These are phyloP conservation scores for Ornithorhynchus anatinus DNA, from an alignment of 2,113 vertebrate species.

Conservation along the genomic window DNA sequence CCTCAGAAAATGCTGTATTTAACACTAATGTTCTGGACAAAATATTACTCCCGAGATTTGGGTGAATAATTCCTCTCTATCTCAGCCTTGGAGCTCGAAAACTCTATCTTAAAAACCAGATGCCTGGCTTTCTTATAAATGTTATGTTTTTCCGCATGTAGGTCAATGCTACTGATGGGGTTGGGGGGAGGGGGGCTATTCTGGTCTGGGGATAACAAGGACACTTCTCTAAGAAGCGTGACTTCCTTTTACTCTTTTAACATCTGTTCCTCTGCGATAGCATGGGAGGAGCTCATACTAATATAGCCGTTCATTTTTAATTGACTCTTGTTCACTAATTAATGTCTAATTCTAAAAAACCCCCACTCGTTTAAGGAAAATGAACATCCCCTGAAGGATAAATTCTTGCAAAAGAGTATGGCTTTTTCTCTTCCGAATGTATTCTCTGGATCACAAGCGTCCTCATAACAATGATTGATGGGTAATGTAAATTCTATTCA, in stretches of 20 bases:
- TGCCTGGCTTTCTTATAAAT: background rate
- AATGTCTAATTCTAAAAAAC: slow-evolving; percentile 43
- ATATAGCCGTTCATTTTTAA: slow-evolving; percentile 47
- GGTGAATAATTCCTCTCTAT: slow-evolving; percentile 5
- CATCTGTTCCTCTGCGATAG: slow-evolving; percentile 50
- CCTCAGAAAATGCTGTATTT: too few relatives aligned
- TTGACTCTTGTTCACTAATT: slow-evolving; percentile 41
- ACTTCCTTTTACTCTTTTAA: slow-evolving; percentile 12
- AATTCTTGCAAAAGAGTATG: slow-evolving; percentile 15
- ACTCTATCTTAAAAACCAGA: slow-evolving; percentile 6
- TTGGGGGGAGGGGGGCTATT: background rate
- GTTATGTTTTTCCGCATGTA: slow-evolving; percentile 48
- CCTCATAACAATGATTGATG: background rate
- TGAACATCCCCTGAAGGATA: slow-evolving; percentile 28
- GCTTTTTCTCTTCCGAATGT: background rate
- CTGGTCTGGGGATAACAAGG: slow-evolving; percentile 37
- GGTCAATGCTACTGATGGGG: slow-evolving; percentile 38
- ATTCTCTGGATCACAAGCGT: background rate
- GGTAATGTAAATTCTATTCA: background rate
- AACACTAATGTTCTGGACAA: too few relatives aligned
- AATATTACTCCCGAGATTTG: slow-evolving; percentile 14
- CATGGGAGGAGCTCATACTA: slow-evolving; percentile 5
- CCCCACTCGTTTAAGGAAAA: slow-evolving; percentile 48
- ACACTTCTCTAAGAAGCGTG: slow-evolving; percentile 46
- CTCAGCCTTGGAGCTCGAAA: slow-evolving; percentile 11